Evolutionary conservation across 2,888 invertebrate genomes (phyloP).

Genomic region (Macaria liturata): DNA sequence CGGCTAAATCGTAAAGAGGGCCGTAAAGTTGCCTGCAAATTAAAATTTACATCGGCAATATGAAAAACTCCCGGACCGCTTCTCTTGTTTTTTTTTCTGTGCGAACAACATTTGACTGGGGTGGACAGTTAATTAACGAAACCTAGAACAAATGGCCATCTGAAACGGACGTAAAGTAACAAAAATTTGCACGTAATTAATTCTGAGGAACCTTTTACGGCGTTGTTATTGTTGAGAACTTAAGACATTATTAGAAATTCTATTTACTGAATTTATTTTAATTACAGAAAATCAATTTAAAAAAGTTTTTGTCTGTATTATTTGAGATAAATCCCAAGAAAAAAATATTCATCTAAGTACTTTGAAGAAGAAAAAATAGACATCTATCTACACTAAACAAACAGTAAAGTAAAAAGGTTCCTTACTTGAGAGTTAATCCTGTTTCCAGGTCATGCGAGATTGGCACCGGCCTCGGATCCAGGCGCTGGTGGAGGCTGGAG

Average conservation of each 20-base stretch:
- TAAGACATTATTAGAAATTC: too few species aligned
- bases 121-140: constrained; percentile 77
- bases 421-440: too few species aligned
- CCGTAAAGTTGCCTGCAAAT: constrained; percentile 80
- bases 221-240: constrained; percentile 14
- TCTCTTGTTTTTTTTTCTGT: constrained; percentile 67
- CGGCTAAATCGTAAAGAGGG: constrained; percentile 79
- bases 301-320: too few species aligned
- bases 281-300: too few species aligned
- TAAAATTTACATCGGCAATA: constrained; percentile 81
- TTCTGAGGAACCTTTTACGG: constrained; percentile 27
- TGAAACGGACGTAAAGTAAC: constrained; percentile 55
- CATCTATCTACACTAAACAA: too few species aligned
- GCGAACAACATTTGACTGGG: constrained; percentile 68
- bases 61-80: constrained; percentile 74
- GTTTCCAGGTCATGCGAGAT: constrained; percentile 84
- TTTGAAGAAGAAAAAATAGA: too few species aligned
- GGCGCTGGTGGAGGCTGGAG: constrained; percentile 90
- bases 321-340: too few species aligned
- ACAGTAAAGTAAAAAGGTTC: too few species aligned
- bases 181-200: constrained; percentile 41
- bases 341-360: too few species aligned
- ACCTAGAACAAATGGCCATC: constrained; percentile 69
- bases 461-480: constrained; percentile 94
- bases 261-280: too few species aligned